Conservation (phyloP, 2,888 invertebrate species). For the Geotrupes spiniger region DNA sequence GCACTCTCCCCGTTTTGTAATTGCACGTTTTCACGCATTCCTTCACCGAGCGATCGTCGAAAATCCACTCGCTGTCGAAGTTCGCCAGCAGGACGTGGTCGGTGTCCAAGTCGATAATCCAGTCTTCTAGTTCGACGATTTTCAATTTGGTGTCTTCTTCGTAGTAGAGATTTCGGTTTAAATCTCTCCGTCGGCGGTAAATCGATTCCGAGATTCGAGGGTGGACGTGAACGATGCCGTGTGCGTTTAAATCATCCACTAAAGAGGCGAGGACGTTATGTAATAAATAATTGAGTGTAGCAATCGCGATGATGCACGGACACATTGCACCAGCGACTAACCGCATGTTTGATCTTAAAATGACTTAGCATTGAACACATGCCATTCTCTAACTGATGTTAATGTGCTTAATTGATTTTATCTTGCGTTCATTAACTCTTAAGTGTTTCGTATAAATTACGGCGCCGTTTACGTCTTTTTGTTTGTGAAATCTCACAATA, state of each 20-base stretch:
- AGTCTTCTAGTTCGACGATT: conserved; percentile 38
- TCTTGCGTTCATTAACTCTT: no score
- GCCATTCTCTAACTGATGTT: neutral
- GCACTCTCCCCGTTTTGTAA: conserved; percentile 38
- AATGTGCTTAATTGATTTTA: conserved; percentile 10
- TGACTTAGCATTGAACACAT: no score
- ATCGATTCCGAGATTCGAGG: conserved; percentile 32
- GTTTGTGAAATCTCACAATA: no score
- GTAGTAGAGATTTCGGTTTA: conserved; percentile 31
- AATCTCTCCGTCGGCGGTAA: conserved; percentile 27
- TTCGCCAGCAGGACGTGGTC: conserved; percentile 35
- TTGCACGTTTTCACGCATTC: conserved; percentile 31
- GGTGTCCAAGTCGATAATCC: conserved; percentile 37
- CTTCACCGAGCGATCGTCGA: conserved; percentile 26
- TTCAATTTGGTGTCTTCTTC: conserved; percentile 32
- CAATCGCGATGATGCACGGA: no score
- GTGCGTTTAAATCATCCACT: no score
- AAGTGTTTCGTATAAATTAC: no score
- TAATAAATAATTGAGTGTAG: no score
- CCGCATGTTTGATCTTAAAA: no score
- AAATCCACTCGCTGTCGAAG: conserved; percentile 34
- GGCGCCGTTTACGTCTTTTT: no score
- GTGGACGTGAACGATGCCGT: conserved; percentile 23
- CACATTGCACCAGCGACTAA: no score
- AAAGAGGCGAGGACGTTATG: neutral